A percentile compares a stretch with the other conserved stretches of the same genome.
Conservation (phyloP, 1,140 invertebrate genomes). For the Arion vulgaris region DNA sequence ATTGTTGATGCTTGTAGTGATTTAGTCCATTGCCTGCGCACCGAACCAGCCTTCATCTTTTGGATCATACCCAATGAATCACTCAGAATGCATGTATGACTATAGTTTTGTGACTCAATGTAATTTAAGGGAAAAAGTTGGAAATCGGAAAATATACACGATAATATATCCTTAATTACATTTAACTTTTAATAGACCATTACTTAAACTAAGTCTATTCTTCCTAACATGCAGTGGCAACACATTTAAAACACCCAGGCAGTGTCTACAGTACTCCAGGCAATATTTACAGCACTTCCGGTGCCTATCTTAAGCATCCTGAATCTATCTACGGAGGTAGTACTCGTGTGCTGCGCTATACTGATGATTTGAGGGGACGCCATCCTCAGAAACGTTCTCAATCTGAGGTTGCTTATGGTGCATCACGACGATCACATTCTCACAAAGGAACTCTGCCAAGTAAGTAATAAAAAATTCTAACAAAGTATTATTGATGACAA, state of each 20-base stretch:
- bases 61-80: no score
- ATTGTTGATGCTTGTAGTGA: no score
- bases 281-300: conserved; percentile 60
- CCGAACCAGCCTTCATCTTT: no score
- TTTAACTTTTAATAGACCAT: no score
- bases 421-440: conserved; percentile 44
- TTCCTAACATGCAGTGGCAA: conserved; percentile 48
- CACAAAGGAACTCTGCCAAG: conserved; percentile 62
- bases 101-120: no score
- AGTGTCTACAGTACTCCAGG: conserved; percentile 60
- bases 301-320: conserved; percentile 51
- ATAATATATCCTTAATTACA: no score
- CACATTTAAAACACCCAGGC: conserved; percentile 41
- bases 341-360: conserved; percentile 58
- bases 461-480: conserved; percentile 48
- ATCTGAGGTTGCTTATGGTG: conserved; percentile 59
- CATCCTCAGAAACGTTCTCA: conserved; percentile 48
- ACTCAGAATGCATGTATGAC: no score
- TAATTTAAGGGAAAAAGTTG: no score
- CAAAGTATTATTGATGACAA: not conserved
- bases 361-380: conserved; percentile 64
- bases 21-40: no score
- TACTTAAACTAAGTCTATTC: no score
- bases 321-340: conserved; percentile 48
- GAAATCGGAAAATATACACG: no score